Evolutionary conservation across 2,888 invertebrate species (phyloP), one percentile per base, ranked within the genome.

Genomic region (Hesperia comma): DNA sequence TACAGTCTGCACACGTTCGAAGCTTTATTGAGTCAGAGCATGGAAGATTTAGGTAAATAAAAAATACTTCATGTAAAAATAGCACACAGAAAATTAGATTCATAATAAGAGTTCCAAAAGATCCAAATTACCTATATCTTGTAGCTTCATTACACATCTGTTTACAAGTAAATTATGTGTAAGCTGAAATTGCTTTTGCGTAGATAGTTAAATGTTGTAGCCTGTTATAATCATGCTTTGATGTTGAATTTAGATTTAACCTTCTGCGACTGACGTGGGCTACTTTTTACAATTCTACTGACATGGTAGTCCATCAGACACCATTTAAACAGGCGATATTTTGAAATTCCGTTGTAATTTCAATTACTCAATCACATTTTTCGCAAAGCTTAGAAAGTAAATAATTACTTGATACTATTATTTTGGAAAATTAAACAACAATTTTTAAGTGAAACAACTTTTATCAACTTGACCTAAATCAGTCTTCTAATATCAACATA

Each of bases 1-100:
- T 98, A 98, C 88, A 98, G 98, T 84, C 93, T 98, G 74, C 98
- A 98, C 83, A 98, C 98, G 0, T 98, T 98, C 81, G 98, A 98
- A 90, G 98, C 98, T 67, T 93, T 98, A 70, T 94, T 98, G 71
- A 97, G 97, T 62, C 98, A 98, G 90, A 98, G 98, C 91, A 98
- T 98, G 97, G 98, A 98, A 89, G 98, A 98, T 92, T 94, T 98
- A 90, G 98, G 97, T 97, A 85, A 86, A 87, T 66, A 66, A 66
- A 64, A 66, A 66, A 66, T 66, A 66, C 66, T 61, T 66, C 66
- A 66, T 66, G 66, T 66, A 60, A 60, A 55, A 54, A 40, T 66
- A 61, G 66, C 54, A 66, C 40, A 33, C 51, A 62, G 32, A 61
- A 43, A 49, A 46, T 60, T 66, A 60, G 66, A 60, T 19, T 41